Conservation (phyloP, 2,888 invertebrate species). For the Panorpa germanica region DNA sequence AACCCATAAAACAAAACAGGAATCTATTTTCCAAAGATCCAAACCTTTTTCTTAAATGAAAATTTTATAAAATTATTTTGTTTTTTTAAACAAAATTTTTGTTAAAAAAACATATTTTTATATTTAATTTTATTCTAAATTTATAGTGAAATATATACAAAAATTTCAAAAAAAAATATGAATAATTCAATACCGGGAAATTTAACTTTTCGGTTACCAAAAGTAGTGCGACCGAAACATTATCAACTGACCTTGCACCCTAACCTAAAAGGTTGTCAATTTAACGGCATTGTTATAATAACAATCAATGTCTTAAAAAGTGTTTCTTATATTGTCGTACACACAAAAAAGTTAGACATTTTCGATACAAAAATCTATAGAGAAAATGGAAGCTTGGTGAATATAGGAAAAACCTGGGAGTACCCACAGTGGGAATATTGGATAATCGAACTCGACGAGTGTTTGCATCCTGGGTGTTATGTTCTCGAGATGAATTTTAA, state of each 20-base stretch:
- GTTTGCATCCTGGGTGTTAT: constrained; percentile 24
- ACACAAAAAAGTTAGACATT: constrained; percentile 28
- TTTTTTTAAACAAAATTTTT: too few relatives aligned
- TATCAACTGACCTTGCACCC: constrained; percentile 47
- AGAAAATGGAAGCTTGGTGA: too few relatives aligned
- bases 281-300: constrained; percentile 35
- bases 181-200: too few relatives aligned
- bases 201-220: constrained; percentile 32
- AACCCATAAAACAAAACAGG: too few relatives aligned
- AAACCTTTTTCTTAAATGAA: too few relatives aligned
- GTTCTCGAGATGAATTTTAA: constrained; percentile 37
- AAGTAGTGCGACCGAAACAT: constrained; percentile 33
- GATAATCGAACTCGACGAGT: constrained; percentile 22
- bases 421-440: constrained; percentile 21
- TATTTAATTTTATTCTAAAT: too few relatives aligned
- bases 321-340: constrained; percentile 27
- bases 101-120: too few relatives aligned
- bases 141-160: too few relatives aligned
- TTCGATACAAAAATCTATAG: constrained; percentile 25
- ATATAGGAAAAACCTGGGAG: too few relatives aligned
- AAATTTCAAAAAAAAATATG: too few relatives aligned
- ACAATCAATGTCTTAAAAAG: constrained; percentile 25
- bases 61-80: too few relatives aligned
- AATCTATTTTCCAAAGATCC: too few relatives aligned
- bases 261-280: constrained; percentile 36